phyloP scores from a whole-genome alignment of 2,888 invertebrate species.

The Vandiemenella viatica region DNA sequence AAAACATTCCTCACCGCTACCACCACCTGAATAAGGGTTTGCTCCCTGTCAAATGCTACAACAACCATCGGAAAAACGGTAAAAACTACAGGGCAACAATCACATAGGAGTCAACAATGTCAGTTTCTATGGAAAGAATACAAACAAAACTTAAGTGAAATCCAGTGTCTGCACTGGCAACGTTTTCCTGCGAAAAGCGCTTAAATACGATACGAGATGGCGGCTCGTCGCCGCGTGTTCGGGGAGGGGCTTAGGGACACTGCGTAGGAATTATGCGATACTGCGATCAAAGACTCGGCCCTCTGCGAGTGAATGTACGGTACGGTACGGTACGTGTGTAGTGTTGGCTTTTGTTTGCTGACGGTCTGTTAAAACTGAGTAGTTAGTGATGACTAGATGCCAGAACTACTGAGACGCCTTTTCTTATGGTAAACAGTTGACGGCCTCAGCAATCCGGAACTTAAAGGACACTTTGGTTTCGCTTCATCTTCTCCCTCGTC shows the following conservation, averaged over 20 bases:
- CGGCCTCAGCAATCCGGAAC: slow-evolving; percentile 16
- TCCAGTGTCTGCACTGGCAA: slow-evolving; percentile 17
- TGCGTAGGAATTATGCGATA: slow-evolving; percentile 11
- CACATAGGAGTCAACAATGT: slow-evolving; percentile 18
- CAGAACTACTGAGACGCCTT: slow-evolving; percentile 15
- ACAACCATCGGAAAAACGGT: slow-evolving; percentile 17
- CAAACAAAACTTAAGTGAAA: slow-evolving; percentile 15
- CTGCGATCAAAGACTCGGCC: slow-evolving; percentile 11
- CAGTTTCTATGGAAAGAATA: slow-evolving; percentile 15
- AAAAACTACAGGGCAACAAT: slow-evolving; percentile 17
- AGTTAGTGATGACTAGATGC: slow-evolving; percentile 16
- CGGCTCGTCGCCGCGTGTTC: not conserved
- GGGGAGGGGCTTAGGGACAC: slow-evolving; percentile 3
- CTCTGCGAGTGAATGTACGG: slow-evolving; percentile 5
- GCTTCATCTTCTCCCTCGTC: slow-evolving; percentile 14
- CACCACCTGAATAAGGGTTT: slow-evolving; percentile 17
- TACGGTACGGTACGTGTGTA: slow-evolving; percentile 4
- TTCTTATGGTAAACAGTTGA: slow-evolving; percentile 13
- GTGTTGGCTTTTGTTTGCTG: slow-evolving; percentile 12
- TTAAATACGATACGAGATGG: slow-evolving; percentile 6
- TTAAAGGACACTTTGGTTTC: slow-evolving; percentile 19
- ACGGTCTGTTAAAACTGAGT: slow-evolving; percentile 7
- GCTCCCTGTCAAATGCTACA: slow-evolving; percentile 17
- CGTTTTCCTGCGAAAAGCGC: slow-evolving; percentile 14
- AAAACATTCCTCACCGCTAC: slow-evolving; percentile 18